Base-by-base conservation (phyloP, 2,888 invertebrate species). In the Latrodectus hesperus region DNA sequence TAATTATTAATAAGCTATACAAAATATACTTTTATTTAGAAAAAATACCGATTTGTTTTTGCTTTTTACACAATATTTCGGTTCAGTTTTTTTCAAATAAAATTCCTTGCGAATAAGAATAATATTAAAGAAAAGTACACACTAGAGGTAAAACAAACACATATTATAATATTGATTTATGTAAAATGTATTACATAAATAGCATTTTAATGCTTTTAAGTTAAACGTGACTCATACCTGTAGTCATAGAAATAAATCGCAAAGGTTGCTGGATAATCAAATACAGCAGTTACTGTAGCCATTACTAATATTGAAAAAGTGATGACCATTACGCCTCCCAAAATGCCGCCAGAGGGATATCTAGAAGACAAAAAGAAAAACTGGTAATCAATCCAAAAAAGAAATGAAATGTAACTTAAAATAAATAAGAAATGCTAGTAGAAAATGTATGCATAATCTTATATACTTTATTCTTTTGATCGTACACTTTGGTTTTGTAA, bases 161-260 rank as follows among this genome's bases (percentile, higher is more conserved):
- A 38, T 6, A 38, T 38, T 38, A 38, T 4, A 38, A 38, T 38
- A 38, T 38, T 38, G 38, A 38, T 38, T 38, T 38, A 38, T 38
- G 38, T 38, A 38, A 38, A 38, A 38, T 38, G 38, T 38, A 38
- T 38, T 38, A 38, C 4, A 38, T 38, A 6, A 38, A 38, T 38
- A 6, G 38, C 5, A 6, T 38, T 38, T 38, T 38, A 38, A 38
- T 38, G 4, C 0, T 38, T 38, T 38, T 38, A 22, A 22, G 22
- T 22, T 22, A 38, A 38, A 38, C 38, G 38, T 38, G 38, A 1
- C 38, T 38, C 6, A 6, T 83, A 88, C 88, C 88, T 88, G 65
- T 79, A 83, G 49, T 88, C 83, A 52, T 88, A 88, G 17, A 88
- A 88, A 60, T 88, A 88, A 51, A 88, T 53, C 11, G 88, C 71